Evolutionary conservation across 1,140 invertebrate genomes (phyloP).

Genomic region (Bombus pascuorum): DNA sequence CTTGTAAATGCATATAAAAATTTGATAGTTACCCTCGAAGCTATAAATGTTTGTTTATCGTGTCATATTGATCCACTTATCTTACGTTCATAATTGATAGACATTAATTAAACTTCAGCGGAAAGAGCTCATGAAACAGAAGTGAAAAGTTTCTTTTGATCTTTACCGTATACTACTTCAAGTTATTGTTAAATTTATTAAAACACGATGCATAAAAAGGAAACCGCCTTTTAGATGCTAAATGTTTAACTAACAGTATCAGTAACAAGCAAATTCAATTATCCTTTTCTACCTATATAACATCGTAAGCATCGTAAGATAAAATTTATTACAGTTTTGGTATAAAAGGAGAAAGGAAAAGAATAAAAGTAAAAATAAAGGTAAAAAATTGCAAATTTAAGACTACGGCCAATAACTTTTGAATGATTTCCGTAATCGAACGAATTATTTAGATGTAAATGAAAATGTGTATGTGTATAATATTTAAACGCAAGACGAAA

Average conservation of each 20-base stretch:
- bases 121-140: background rate
- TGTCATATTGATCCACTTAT: background rate
- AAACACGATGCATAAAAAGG: background rate
- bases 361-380: background rate
- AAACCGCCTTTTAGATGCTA: background rate
- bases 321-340: background rate
- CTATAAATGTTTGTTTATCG: background rate
- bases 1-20: too few relatives aligned
- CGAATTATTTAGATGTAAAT: background rate
- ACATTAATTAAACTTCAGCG: slow-evolving; percentile 2
- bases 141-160: slow-evolving; percentile 10
- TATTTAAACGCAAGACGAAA: background rate
- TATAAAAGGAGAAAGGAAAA: background rate
- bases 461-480: background rate
- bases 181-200: slow-evolving; percentile 12
- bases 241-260: slow-evolving; percentile 15
- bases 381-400: background rate
- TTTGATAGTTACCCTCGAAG: background rate
- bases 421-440: background rate
- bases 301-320: background rate
- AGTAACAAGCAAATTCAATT: background rate
- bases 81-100: background rate
- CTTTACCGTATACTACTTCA: background rate
- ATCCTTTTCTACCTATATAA: background rate
- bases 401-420: background rate